A percentile compares a stretch with the other conserved stretches of the same genome.
These are phyloP conservation scores for Scaptomyza graminum DNA, from an alignment of 1,140 invertebrate genomes.

Conservation along the genomic window DNA sequence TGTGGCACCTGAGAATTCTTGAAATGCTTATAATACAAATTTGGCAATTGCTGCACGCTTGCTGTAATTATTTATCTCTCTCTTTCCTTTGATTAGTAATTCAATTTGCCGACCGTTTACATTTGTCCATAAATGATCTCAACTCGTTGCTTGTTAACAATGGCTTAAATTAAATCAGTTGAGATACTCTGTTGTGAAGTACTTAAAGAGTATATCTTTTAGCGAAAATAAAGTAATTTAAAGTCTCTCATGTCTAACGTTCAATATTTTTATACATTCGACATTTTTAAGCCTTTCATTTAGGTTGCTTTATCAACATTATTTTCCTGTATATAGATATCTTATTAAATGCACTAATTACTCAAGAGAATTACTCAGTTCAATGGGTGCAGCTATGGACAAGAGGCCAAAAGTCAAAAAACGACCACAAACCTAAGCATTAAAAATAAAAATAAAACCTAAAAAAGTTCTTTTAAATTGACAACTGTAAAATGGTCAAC, in stretches of 20 bases:
- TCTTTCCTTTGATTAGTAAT: too few species aligned
- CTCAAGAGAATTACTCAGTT: not conserved
- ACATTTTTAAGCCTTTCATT: too few species aligned
- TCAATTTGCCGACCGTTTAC: not conserved
- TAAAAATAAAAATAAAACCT: not conserved
- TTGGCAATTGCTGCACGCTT: conserved; percentile 15
- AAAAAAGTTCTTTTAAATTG: not conserved
- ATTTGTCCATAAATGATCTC: not conserved
- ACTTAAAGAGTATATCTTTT: too few species aligned
- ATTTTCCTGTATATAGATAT: not conserved
- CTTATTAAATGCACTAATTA: conserved; percentile 4
- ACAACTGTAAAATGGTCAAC: conserved; percentile 7
- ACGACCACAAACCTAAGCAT: not conserved
- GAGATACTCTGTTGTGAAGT: not conserved
- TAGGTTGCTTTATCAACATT: too few species aligned
- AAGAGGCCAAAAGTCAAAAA: not conserved
- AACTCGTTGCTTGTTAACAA: not conserved
- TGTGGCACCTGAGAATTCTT: conserved; percentile 29
- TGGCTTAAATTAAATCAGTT: not conserved
- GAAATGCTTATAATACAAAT: conserved; percentile 33
- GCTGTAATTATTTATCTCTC: conserved; percentile 3
- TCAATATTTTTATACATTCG: too few species aligned
- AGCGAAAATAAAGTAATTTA: too few species aligned
- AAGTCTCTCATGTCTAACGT: too few species aligned
- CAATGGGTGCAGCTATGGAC: not conserved